phyloP scores from a whole-genome alignment of 2,113 vertebrate species.

The Sinocyclocheilus maitianheensis region DNA sequence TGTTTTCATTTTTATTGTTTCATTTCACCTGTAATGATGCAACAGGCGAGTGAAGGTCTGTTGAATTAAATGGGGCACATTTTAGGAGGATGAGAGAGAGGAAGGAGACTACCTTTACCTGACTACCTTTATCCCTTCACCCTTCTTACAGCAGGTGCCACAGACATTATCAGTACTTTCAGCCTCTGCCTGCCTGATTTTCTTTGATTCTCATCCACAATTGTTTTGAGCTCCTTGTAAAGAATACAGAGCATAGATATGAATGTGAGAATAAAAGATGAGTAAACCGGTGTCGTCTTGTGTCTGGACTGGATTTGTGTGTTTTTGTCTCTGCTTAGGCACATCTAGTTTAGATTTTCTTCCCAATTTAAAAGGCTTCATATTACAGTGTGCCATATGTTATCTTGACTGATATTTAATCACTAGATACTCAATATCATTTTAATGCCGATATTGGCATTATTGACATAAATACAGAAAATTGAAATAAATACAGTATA shows the following conservation, averaged over 20 bases:
- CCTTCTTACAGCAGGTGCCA: conserved; percentile 62
- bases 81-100: conserved; percentile 58
- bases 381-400: background rate
- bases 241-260: conserved; percentile 83
- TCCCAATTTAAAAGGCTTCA: background rate
- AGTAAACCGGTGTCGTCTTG: conserved; percentile 65
- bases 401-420: too few relatives aligned
- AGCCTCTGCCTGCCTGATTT: conserved; percentile 75
- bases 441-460: background rate
- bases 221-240: conserved; percentile 83
- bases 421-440: background rate
- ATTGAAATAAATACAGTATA: background rate
- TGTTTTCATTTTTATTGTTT: conserved; percentile 45
- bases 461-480: background rate
- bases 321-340: background rate
- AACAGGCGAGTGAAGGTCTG: conserved; percentile 70
- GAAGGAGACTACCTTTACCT: conserved; percentile 42
- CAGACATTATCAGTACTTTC: conserved; percentile 76
- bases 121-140: conserved; percentile 37
- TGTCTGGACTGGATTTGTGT: conserved; percentile 45
- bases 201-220: conserved; percentile 78
- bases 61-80: conserved; percentile 64
- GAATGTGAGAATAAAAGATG: conserved; percentile 83
- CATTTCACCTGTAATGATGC: conserved; percentile 67
- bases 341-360: background rate